These are phyloP conservation scores for Heloderma charlesbogerti DNA, from an alignment of 2,113 vertebrate genomes.

Conservation along the genomic window DNA sequence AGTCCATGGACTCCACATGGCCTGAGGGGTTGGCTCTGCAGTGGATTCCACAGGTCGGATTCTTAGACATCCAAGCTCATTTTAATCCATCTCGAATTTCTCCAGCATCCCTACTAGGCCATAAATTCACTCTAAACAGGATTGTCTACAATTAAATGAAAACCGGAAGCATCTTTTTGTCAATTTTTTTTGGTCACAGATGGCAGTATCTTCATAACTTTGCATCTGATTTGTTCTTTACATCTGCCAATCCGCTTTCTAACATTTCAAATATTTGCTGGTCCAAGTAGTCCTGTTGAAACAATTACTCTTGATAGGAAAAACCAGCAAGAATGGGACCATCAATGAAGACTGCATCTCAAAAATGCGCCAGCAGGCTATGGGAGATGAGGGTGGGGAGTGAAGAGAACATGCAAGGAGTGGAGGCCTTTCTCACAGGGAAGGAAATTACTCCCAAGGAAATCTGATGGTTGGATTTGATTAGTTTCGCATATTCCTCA, in stretches of 20 bases:
- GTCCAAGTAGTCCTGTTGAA: not conserved
- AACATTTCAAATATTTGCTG: not conserved
- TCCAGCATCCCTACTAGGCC: too few species aligned
- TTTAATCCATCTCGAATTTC: too few species aligned
- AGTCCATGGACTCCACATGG: too few species aligned
- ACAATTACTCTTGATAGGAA: not conserved
- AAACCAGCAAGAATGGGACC: not conserved
- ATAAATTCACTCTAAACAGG: not conserved
- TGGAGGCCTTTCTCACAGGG: slow-evolving; percentile 39
- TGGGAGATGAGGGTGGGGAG: slow-evolving; percentile 22
- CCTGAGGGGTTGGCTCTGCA: too few species aligned
- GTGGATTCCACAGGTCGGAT: too few species aligned
- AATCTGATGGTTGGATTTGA: slow-evolving; percentile 60
- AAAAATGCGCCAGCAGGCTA: slow-evolving; percentile 21
- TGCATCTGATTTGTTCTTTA: not conserved
- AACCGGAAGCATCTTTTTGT: not conserved
- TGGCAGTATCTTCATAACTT: not conserved
- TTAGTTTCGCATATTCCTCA: slow-evolving; percentile 55
- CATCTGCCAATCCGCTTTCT: not conserved
- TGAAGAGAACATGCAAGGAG: slow-evolving; percentile 14
- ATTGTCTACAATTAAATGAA: not conserved
- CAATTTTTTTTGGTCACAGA: not conserved
- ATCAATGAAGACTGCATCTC: not conserved
- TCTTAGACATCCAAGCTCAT: too few species aligned
- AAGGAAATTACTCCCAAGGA: slow-evolving; percentile 38